These are phyloP conservation scores for Catocala sponsa DNA, from an alignment of 2,888 invertebrate genomes.

Conservation along the genomic window DNA sequence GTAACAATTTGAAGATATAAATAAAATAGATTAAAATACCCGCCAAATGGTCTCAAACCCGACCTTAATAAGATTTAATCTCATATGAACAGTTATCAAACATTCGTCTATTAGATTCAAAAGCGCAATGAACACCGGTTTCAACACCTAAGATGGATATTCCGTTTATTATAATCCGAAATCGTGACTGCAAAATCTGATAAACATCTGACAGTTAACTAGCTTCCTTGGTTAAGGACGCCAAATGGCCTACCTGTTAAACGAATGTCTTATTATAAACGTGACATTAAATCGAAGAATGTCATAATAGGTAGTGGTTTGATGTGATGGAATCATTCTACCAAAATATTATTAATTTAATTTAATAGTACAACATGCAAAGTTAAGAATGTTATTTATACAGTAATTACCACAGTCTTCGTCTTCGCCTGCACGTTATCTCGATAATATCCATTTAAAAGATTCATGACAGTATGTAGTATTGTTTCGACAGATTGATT, in stretches of 20 bases:
- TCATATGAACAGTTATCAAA: conserved; percentile 35
- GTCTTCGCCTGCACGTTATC: no score
- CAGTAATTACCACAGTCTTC: no score
- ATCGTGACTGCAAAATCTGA: conserved; percentile 57
- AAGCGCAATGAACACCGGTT: conserved; percentile 36
- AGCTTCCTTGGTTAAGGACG: conserved; percentile 45
- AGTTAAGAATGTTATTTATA: no score
- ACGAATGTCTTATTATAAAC: conserved; percentile 3
- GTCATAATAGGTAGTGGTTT: not conserved
- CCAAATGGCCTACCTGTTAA: conserved; percentile 43
- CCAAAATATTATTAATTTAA: not conserved
- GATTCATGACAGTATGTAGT: no score
- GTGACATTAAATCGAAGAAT: conserved; percentile 2
- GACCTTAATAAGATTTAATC: conserved; percentile 24
- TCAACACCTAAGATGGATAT: conserved; percentile 50
- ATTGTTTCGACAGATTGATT: no score
- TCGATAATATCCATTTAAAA: no score
- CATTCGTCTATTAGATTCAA: conserved; percentile 33
- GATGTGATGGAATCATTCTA: not conserved
- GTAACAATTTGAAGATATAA: no score
- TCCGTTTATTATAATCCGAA: conserved; percentile 55
- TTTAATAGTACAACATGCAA: no score
- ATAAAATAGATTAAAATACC: no score
- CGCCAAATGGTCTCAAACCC: no score
- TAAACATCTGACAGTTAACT: conserved; percentile 49